A percentile compares a stretch with the other conserved stretches of the same genome.
These are phyloP conservation scores for Spialia ferax DNA, from an alignment of 2,888 invertebrate genomes.

Conservation along the genomic window DNA sequence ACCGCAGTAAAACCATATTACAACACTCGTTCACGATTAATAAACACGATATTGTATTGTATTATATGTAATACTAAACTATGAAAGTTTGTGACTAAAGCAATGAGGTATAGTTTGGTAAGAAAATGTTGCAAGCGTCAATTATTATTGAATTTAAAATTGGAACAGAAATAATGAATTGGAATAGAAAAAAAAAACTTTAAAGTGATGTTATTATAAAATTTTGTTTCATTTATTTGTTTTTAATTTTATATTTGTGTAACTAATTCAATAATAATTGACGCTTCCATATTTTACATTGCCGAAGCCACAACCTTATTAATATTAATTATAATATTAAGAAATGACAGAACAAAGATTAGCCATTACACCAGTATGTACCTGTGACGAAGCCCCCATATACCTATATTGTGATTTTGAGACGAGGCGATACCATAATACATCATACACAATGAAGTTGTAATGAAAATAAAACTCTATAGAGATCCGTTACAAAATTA, in stretches of 20 bases:
- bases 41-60: constrained; percentile 65
- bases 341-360: constrained; percentile 79
- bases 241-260: neutral
- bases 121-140: neutral
- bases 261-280: constrained; percentile 3
- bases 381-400: constrained; percentile 80
- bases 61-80: constrained; percentile 46
- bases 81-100: constrained; percentile 46
- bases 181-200: neutral
- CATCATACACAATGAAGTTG: constrained; percentile 73
- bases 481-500: constrained; percentile 30
- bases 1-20: constrained; percentile 74
- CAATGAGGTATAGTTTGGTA: constrained; percentile 17
- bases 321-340: constrained; percentile 45
- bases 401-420: constrained; percentile 68
- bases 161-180: neutral
- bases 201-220: too few species aligned
- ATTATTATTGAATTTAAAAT: neutral
- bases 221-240: too few species aligned
- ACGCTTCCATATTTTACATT: constrained; percentile 19
- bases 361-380: constrained; percentile 76
- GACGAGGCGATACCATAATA: constrained; percentile 79
- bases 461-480: constrained; percentile 38
- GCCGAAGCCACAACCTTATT: constrained; percentile 51
- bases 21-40: constrained; percentile 63